Percentiles rank a stretch among this genome's conserved stretches.
phyloP scores from a whole-genome alignment of 2,797 vertebrate genomes.

The Oophaga sylvatica region DNA sequence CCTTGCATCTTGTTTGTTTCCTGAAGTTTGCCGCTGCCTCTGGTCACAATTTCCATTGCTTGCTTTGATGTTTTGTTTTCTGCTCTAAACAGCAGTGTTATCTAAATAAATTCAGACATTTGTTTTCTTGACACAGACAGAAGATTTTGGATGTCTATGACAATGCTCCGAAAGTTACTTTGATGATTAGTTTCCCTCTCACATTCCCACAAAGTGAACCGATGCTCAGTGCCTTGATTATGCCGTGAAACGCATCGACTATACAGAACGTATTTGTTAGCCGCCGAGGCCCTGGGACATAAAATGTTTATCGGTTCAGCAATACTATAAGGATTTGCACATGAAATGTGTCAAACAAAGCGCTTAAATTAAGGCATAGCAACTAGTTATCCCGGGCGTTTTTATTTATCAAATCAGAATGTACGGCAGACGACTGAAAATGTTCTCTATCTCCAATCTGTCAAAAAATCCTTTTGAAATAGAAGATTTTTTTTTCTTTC shows the following conservation, averaged over 20 bases:
- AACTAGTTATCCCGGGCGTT: conserved; percentile 47
- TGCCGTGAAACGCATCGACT: conserved; percentile 58
- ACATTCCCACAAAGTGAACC: conserved; percentile 51
- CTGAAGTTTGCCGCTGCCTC: conserved; percentile 45
- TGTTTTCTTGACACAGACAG: conserved; percentile 59
- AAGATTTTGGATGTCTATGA: conserved; percentile 57
- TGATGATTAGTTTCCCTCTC: conserved; percentile 61
- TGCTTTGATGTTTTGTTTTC: conserved; percentile 60
- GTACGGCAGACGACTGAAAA: conserved; percentile 27
- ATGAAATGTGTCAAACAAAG: conserved; percentile 62
- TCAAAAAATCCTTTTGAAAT: conserved; percentile 53
- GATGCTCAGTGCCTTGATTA: conserved; percentile 56
- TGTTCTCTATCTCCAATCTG: conserved; percentile 53
- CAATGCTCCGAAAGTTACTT: conserved; percentile 58
- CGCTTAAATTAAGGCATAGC: conserved; percentile 59
- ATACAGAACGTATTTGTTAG: conserved; percentile 56
- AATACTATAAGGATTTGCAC: conserved; percentile 62
- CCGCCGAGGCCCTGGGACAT: conserved; percentile 51
- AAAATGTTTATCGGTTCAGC: conserved; percentile 61
- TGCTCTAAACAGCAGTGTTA: conserved; percentile 56
- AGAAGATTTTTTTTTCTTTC: conserved; percentile 11
- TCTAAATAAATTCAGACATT: conserved; percentile 63
- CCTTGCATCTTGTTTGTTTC: conserved; percentile 34
- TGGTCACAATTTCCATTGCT: conserved; percentile 53
- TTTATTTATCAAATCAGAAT: conserved; percentile 53